A percentile compares a stretch with the other conserved stretches of the same genome.
These are phyloP conservation scores for Fabriciana adippe DNA, from an alignment of 2,888 invertebrate genomes.

Conservation along the genomic window DNA sequence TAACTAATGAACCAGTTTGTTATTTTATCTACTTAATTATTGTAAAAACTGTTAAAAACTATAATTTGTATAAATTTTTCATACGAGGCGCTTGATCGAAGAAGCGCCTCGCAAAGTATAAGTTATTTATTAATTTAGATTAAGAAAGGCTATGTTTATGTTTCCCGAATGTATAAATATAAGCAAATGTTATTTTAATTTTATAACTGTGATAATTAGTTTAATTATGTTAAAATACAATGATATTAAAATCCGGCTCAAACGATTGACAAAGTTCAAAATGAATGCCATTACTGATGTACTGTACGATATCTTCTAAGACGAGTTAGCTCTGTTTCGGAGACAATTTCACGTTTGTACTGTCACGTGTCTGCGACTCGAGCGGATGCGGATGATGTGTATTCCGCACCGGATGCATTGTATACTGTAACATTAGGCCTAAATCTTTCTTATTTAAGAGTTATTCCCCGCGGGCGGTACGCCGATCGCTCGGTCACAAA, in stretches of 20 bases:
- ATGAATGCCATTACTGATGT: constrained; percentile 23
- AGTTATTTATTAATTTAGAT: constrained; percentile 78
- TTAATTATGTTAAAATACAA: constrained; percentile 51
- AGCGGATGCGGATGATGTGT: too few relatives aligned
- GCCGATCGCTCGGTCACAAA: not conserved
- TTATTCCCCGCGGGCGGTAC: too few relatives aligned
- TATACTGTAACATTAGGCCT: too few relatives aligned
- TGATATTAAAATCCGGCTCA: constrained; percentile 30
- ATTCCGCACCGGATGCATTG: too few relatives aligned
- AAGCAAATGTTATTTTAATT: constrained; percentile 71
- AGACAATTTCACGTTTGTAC: too few relatives aligned
- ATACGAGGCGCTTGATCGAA: constrained; percentile 54
- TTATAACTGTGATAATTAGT: constrained; percentile 81
- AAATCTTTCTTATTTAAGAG: too few relatives aligned
- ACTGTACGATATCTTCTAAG: too few relatives aligned
- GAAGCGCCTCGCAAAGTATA: constrained; percentile 67
- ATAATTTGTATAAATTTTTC: constrained; percentile 66
- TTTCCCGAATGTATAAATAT: constrained; percentile 60
- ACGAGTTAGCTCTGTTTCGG: too few relatives aligned
- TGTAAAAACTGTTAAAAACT: constrained; percentile 69
- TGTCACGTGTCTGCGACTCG: too few relatives aligned
- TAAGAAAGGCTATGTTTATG: constrained; percentile 77
- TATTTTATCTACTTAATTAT: constrained; percentile 67
- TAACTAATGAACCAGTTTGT: constrained; percentile 68
- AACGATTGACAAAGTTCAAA: constrained; percentile 15